Conservation (phyloP, 2,113 vertebrate species). For the Craseonycteris thonglongyai region DNA sequence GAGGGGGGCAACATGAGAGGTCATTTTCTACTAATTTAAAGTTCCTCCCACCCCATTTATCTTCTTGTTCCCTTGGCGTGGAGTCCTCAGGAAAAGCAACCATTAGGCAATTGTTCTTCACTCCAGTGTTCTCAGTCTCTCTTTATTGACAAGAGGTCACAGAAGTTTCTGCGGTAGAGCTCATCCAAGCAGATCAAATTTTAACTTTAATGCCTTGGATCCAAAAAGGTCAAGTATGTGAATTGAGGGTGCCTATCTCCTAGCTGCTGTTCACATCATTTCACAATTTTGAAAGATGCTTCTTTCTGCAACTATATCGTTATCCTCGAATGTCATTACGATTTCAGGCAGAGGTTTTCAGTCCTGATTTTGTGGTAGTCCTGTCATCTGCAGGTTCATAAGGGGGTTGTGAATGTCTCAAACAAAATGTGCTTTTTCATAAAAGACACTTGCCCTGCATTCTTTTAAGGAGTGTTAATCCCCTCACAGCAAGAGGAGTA, state of each 20-base stretch:
- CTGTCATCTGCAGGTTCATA: neutral
- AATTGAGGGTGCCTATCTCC: neutral
- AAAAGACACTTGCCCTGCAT: neutral
- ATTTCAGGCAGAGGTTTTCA: neutral
- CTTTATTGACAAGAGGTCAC: neutral
- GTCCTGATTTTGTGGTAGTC: neutral
- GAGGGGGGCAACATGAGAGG: rapidly evolving
- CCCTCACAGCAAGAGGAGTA: neutral
- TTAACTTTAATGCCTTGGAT: neutral
- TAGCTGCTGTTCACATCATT: neutral
- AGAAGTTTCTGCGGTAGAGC: neutral
- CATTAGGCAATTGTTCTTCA: neutral
- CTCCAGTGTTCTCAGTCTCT: neutral
- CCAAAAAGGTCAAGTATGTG: neutral
- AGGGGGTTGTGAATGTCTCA: neutral
- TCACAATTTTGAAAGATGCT: neutral
- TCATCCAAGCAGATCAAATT: neutral
- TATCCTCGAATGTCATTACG: neutral
- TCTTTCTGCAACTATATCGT: neutral
- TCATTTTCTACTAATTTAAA: neutral
- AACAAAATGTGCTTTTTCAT: neutral
- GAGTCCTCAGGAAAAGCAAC: neutral
- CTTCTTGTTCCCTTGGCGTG: neutral
- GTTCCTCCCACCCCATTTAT: neutral
- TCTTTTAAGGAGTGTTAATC: neutral